These are phyloP conservation scores for Apaloderma vittatum DNA, from an alignment of 2,113 vertebrate genomes.

Conservation along the genomic window DNA sequence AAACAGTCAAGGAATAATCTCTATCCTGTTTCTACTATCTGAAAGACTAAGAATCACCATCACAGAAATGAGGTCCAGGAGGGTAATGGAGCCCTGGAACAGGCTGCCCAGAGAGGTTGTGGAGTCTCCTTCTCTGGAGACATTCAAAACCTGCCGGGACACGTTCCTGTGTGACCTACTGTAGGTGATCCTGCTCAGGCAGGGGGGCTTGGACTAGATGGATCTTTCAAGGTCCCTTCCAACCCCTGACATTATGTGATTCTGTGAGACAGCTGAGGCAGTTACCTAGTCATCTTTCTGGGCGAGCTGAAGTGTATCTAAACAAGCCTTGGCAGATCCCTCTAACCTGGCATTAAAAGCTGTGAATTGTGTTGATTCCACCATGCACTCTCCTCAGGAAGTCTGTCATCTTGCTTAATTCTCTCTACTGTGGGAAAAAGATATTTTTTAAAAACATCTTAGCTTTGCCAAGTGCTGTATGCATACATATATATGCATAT, in stretches of 20 bases:
- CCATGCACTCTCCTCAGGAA: not conserved
- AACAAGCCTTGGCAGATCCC: not conserved
- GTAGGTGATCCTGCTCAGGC: no score
- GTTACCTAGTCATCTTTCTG: not conserved
- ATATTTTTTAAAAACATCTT: not conserved
- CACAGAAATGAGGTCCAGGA: not conserved
- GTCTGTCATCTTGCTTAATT: not conserved
- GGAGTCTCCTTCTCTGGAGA: no score
- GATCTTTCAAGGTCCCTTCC: no score
- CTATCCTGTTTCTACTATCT: not conserved
- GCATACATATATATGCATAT: no score
- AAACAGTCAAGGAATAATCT: not conserved
- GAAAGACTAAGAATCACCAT: not conserved
- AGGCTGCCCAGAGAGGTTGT: no score
- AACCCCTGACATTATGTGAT: no score
- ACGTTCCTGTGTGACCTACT: no score
- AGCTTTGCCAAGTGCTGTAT: not conserved
- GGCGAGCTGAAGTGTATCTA: not conserved
- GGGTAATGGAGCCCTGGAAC: no score
- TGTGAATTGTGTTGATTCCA: not conserved
- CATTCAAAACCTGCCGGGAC: no score
- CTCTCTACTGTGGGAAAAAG: not conserved
- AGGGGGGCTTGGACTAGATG: no score
- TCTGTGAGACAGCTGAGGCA: not conserved
- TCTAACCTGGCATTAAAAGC: not conserved